Percentiles rank a stretch among this genome's conserved stretches.
These are phyloP conservation scores for Biston stratarius DNA, from an alignment of 2,888 invertebrate genomes.

Conservation along the genomic window DNA sequence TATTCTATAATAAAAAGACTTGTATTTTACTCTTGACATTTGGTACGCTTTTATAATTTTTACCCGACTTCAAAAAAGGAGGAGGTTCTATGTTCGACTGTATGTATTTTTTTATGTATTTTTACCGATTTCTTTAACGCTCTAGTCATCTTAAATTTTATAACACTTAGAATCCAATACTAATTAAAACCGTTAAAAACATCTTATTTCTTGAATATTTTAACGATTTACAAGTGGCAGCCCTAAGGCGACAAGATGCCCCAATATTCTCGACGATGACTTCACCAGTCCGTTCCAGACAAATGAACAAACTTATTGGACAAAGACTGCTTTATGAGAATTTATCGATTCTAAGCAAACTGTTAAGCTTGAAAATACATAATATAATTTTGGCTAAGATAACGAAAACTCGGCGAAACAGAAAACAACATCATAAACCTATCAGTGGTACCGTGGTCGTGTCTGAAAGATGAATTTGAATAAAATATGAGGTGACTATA, in stretches of 20 bases:
- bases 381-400: constrained; percentile 5
- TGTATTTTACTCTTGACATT: no score
- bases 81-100: no score
- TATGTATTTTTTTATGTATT: no score
- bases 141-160: constrained; percentile 21
- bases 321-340: constrained; percentile 58
- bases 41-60: no score
- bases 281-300: constrained; percentile 60
- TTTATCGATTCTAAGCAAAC: constrained; percentile 38
- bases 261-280: constrained; percentile 72
- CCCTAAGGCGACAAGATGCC: constrained; percentile 34
- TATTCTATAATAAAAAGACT: no score
- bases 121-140: constrained; percentile 29
- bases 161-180: constrained; percentile 6
- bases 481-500: no score
- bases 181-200: not conserved
- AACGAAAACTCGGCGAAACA: not conserved
- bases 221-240: constrained; percentile 14
- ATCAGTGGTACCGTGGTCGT: no score
- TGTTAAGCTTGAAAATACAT: not conserved
- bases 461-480: not conserved
- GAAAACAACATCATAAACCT: not conserved
- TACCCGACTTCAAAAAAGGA: no score
- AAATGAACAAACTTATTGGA: constrained; percentile 62
- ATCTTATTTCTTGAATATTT: not conserved